Evolutionary conservation across 1,140 invertebrate species (phyloP).

Genomic region (Drosophila auraria): DNA sequence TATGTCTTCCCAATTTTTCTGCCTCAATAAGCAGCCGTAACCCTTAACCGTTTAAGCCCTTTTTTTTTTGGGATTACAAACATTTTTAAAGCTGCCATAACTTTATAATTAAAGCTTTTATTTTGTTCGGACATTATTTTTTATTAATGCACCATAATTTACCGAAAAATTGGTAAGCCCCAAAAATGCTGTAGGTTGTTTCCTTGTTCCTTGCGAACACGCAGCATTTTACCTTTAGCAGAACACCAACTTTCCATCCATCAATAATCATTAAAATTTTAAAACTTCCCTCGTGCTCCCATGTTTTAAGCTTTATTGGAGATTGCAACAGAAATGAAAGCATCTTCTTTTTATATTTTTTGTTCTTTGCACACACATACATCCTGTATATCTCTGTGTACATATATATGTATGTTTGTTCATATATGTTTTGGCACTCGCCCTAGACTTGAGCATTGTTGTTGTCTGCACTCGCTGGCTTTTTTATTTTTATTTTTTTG

Average conservation of each 20-base stretch:
- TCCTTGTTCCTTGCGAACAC: conserved; percentile 5
- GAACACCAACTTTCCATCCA: conserved; percentile 28
- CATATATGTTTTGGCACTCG: conserved; percentile 49
- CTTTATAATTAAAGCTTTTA: conserved; percentile 25
- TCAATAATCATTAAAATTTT: conserved; percentile 46
- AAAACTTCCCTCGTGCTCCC: conserved; percentile 41
- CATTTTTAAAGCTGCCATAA: conserved; percentile 6
- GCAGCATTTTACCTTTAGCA: conserved; percentile 16
- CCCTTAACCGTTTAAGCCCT: conserved; percentile 4
- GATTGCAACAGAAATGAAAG: conserved; percentile 38
- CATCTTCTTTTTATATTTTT: conserved; percentile 18
- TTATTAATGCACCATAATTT: conserved; percentile 33
- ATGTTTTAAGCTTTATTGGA: conserved; percentile 49
- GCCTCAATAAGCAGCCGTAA: neutral
- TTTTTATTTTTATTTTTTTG: neutral
- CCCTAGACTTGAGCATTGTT: conserved; percentile 42
- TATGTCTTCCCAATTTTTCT: neutral
- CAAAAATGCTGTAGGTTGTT: neutral
- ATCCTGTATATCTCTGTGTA: conserved; percentile 1
- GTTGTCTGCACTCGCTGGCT: conserved; percentile 19
- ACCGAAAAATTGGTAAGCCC: conserved; percentile 15
- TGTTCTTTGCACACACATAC: neutral
- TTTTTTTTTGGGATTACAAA: neutral
- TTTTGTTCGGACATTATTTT: conserved; percentile 23
- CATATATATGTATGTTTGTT: conserved; percentile 5